Conservation (phyloP, 2,113 vertebrate genomes). For the Struthidea cinerea region DNA sequence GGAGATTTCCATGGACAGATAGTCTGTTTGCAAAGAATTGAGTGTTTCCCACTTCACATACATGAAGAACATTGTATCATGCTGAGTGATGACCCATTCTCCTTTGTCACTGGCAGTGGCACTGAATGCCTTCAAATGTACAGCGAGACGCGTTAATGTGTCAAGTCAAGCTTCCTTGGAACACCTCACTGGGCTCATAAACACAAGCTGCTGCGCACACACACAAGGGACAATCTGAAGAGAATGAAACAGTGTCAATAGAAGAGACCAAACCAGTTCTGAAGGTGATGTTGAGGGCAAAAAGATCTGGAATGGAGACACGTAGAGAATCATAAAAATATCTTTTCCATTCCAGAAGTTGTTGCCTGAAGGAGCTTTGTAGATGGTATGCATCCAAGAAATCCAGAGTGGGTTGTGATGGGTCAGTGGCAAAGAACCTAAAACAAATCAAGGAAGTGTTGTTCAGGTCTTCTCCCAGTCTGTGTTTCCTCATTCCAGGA, state of each 20-base stretch:
- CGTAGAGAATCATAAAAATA: neutral
- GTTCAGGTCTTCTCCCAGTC: neutral
- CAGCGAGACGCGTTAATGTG: neutral
- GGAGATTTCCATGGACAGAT: neutral
- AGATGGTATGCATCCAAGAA: neutral
- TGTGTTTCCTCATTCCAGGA: neutral
- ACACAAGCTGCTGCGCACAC: neutral
- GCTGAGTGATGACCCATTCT: neutral
- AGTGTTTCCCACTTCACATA: neutral
- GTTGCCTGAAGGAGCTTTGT: neutral
- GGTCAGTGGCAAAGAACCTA: neutral
- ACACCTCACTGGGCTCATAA: slow-evolving; percentile 27
- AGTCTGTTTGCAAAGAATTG: neutral
- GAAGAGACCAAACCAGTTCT: neutral
- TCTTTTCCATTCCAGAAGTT: neutral
- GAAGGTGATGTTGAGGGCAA: neutral
- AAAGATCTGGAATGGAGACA: neutral
- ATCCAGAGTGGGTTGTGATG: neutral
- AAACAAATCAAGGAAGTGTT: neutral
- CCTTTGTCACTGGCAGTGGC: neutral
- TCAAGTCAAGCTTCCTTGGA: slow-evolving; percentile 20
- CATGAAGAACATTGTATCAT: neutral
- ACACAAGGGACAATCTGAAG: neutral
- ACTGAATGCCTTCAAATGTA: neutral
- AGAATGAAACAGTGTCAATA: neutral